phyloP scores from a whole-genome alignment of 1,140 invertebrate species.

The Drosophila melanica region DNA sequence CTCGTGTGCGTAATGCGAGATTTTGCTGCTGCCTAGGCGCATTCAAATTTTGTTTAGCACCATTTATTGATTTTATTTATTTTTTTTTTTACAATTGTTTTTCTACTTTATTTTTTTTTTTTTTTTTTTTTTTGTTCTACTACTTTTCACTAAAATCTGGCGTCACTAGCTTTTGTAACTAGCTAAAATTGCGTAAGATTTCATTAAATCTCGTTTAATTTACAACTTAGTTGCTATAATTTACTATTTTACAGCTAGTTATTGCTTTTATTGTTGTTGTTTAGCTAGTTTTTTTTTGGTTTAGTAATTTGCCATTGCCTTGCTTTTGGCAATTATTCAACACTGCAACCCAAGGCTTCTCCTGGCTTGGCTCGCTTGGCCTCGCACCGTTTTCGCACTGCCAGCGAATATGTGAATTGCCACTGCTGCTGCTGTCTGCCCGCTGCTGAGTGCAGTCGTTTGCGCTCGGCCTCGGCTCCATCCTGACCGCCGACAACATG shows the following conservation, averaged over 20 bases:
- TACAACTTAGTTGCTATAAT: not conserved
- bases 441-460: constrained; percentile 34
- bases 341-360: constrained; percentile 21
- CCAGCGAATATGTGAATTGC: constrained; percentile 14
- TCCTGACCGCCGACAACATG: constrained; percentile 78
- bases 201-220: too few relatives aligned
- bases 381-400: constrained; percentile 49
- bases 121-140: too few relatives aligned
- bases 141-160: too few relatives aligned
- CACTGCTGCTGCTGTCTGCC: constrained; percentile 10
- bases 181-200: too few relatives aligned
- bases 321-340: constrained; percentile 28
- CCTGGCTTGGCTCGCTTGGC: constrained; percentile 33
- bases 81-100: too few relatives aligned
- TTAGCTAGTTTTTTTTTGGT: constrained; percentile 31
- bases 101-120: too few relatives aligned
- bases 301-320: constrained; percentile 29
- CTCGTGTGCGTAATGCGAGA: constrained; percentile 1
- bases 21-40: not conserved
- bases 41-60: not conserved
- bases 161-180: too few relatives aligned
- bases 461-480: constrained; percentile 33
- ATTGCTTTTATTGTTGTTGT: constrained; percentile 30
- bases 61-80: too few relatives aligned
- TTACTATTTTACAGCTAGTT: constrained; percentile 30